A percentile compares a stretch with the other conserved stretches of the same genome.
These are phyloP conservation scores for Hippocampus guttulatus DNA, from an alignment of 2,113 vertebrate genomes.

Conservation along the genomic window DNA sequence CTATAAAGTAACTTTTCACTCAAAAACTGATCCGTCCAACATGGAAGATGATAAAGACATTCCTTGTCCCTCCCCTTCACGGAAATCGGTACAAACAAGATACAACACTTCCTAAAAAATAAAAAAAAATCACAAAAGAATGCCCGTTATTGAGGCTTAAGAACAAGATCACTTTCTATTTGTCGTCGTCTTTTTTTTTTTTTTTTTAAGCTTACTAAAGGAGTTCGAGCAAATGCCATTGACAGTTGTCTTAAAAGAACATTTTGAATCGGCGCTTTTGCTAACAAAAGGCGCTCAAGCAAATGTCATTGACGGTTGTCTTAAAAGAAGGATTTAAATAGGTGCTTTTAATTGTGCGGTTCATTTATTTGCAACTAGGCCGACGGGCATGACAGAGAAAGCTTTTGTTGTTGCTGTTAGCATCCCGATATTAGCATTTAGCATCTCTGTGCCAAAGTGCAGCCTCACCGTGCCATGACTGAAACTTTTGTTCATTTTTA, in stretches of 20 bases:
- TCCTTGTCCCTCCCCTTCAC: neutral
- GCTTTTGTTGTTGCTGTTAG: neutral
- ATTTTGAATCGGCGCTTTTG: neutral
- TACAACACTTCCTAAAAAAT: too few species aligned
- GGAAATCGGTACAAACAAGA: neutral
- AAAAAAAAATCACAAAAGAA: neutral
- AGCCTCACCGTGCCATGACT: neutral
- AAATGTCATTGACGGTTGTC: too few species aligned
- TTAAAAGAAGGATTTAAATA: neutral
- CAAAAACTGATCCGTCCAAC: neutral
- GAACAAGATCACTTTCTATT: neutral
- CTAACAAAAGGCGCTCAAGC: neutral
- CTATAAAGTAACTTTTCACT: neutral
- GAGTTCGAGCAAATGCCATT: neutral
- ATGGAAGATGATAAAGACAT: neutral
- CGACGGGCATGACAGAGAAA: neutral
- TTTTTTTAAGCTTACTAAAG: neutral
- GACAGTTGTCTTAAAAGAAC: neutral
- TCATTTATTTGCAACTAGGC: neutral
- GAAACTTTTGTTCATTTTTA: neutral
- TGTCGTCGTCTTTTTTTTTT: neutral
- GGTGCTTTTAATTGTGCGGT: neutral
- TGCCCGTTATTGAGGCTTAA: neutral
- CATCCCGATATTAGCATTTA: constrained; percentile 4
- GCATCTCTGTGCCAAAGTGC: neutral